These are phyloP conservation scores for Aegithalos caudatus DNA, from an alignment of 2,113 vertebrate genomes.

Conservation along the genomic window DNA sequence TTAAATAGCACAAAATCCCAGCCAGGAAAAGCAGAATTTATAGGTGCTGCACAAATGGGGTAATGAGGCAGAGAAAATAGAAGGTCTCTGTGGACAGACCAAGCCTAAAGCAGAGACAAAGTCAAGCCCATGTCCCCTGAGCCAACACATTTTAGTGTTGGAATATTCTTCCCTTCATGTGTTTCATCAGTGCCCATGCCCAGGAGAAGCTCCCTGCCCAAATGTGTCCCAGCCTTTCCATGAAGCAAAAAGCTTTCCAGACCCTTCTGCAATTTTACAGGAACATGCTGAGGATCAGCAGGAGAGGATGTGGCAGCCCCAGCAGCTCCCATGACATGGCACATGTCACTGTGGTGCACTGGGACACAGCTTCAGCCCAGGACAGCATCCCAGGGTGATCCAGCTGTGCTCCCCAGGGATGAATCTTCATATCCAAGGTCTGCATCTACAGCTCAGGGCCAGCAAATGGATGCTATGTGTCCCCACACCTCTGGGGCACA, in stretches of 20 bases:
- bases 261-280: not conserved
- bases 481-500: rapidly evolving
- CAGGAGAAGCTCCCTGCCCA: not conserved
- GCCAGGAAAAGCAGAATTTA: constrained; percentile 14
- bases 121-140: not conserved
- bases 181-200: not conserved
- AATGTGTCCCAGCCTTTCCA: not conserved
- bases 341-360: rapidly evolving
- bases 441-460: not conserved
- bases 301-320: rapidly evolving
- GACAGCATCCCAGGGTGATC: rapidly evolving
- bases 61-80: constrained; percentile 33
- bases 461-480: not conserved
- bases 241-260: not conserved
- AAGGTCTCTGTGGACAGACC: not conserved
- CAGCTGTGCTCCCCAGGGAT: not conserved
- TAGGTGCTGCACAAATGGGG: constrained; percentile 2
- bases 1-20: not conserved
- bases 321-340: rapidly evolving
- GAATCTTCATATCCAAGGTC: not conserved
- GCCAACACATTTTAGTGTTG: rapidly evolving
- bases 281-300: not conserved
- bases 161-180: not conserved
- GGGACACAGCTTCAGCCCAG: not conserved
- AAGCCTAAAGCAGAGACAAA: not conserved